Percentiles rank a stretch among this genome's conserved stretches.
Evolutionary conservation across 2,888 invertebrate species (phyloP).

Genomic region (Netelia melanura): DNA sequence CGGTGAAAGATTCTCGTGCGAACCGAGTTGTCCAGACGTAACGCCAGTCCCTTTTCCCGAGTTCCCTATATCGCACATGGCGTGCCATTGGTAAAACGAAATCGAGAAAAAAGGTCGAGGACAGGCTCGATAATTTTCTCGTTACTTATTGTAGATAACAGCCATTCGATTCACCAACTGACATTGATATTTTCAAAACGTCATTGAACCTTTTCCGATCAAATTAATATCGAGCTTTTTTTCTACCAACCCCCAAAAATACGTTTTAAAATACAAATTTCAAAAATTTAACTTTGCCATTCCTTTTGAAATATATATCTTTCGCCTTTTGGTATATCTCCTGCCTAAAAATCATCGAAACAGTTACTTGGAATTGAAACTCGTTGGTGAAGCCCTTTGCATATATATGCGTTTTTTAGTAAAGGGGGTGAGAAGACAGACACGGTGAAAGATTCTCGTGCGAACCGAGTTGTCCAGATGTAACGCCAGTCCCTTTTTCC

Average conservation of each 20-base stretch:
- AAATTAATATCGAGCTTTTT: too few relatives aligned
- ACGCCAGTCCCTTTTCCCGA: slow-evolving; percentile 6
- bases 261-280: too few relatives aligned
- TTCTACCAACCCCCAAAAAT: too few relatives aligned
- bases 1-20: slow-evolving; percentile 43
- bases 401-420: too few relatives aligned
- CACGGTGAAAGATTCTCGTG: slow-evolving; percentile 39
- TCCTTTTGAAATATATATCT: not conserved
- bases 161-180: too few relatives aligned
- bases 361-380: not conserved
- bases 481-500: slow-evolving; percentile 8
- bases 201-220: too few relatives aligned
- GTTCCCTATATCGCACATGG: not conserved
- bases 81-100: not conserved
- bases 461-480: slow-evolving; percentile 48
- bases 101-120: too few relatives aligned
- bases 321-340: not conserved
- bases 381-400: not conserved
- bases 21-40: slow-evolving; percentile 47
- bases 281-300: not conserved
- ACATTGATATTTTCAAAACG: too few relatives aligned
- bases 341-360: not conserved
- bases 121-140: too few relatives aligned
- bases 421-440: not conserved
- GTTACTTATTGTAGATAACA: too few relatives aligned